These are phyloP conservation scores for Hydrochoerus hydrochaeris DNA, from an alignment of 2,113 vertebrate genomes.

Conservation along the genomic window DNA sequence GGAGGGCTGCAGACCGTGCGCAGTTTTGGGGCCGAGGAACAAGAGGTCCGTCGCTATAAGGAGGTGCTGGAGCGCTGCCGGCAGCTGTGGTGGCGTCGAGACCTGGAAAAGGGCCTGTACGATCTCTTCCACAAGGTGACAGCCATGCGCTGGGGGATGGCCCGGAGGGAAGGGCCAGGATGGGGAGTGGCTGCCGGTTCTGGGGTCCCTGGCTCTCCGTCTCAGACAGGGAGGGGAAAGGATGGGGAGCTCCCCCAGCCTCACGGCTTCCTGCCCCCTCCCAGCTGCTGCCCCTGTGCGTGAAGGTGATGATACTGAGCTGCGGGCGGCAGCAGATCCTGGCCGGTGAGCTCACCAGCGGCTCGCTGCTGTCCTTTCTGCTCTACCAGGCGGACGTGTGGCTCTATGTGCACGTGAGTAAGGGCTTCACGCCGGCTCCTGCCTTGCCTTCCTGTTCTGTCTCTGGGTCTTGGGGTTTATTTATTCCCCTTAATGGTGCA, in stretches of 20 bases:
- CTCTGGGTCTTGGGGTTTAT: not conserved
- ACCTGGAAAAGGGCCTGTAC: slow-evolving; percentile 77
- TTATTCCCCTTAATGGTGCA: not conserved
- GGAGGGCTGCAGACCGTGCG: slow-evolving; percentile 87
- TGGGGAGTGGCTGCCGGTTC: not conserved
- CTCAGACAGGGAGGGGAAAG: not conserved
- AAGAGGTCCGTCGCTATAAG: slow-evolving; percentile 86
- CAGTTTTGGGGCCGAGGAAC: slow-evolving; percentile 88
- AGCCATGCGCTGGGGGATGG: accelerated
- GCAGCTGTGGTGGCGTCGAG: slow-evolving; percentile 79
- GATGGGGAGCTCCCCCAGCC: not conserved
- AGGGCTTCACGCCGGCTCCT: accelerated
- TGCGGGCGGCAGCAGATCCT: slow-evolving; percentile 87
- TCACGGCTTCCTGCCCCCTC: not conserved
- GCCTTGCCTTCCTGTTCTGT: not conserved
- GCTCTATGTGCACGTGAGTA: slow-evolving; percentile 82
- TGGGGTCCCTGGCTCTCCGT: not conserved
- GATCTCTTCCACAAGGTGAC: slow-evolving; percentile 85
- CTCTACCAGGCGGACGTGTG: slow-evolving; percentile 90
- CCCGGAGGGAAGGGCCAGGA: accelerated
- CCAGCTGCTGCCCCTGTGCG: slow-evolving; percentile 84
- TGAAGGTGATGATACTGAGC: slow-evolving; percentile 86
- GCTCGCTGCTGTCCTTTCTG: slow-evolving; percentile 91
- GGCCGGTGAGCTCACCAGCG: slow-evolving; percentile 83
- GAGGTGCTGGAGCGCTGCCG: slow-evolving; percentile 81